These are phyloP conservation scores for Geodia barretti DNA, from an alignment of 37 sponge, comb jelly and placozoan species.

Conservation along the genomic window DNA sequence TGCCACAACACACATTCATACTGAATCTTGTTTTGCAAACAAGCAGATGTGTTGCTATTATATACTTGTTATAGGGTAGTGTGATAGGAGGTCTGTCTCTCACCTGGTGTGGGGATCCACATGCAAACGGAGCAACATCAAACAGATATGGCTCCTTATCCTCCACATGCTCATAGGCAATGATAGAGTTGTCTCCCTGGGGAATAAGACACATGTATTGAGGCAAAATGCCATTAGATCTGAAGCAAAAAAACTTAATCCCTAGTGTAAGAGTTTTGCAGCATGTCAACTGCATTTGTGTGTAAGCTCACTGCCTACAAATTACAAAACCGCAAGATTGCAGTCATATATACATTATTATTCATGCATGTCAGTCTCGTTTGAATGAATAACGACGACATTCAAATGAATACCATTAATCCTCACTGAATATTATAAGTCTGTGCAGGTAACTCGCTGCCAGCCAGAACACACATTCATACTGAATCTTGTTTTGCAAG, in stretches of 20 bases:
- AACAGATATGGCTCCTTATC: constrained; percentile 51
- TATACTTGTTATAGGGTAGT: not conserved
- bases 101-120: constrained; percentile 68
- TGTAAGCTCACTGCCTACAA: constrained; percentile 70
- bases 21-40: too few relatives aligned
- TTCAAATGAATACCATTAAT: too few relatives aligned
- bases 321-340: too few relatives aligned
- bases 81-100: not conserved
- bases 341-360: too few relatives aligned
- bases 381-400: too few relatives aligned
- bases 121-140: constrained; percentile 46
- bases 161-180: constrained; percentile 61
- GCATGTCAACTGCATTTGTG: not conserved
- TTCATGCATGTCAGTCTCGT: too few relatives aligned
- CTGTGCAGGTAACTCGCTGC: constrained; percentile 66
- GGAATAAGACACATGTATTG: constrained; percentile 22
- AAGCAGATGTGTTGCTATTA: not conserved
- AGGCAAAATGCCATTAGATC: constrained; percentile 41
- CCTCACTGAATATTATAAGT: too few relatives aligned
- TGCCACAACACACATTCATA: constrained; percentile 5
- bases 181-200: constrained; percentile 71
- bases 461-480: constrained; percentile 12
- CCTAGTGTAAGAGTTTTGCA: not conserved
- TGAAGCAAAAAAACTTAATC: not conserved
- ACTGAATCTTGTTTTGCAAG: too few relatives aligned